Conservation (phyloP, 2,888 invertebrate genomes). For the Lagria hirta region DNA sequence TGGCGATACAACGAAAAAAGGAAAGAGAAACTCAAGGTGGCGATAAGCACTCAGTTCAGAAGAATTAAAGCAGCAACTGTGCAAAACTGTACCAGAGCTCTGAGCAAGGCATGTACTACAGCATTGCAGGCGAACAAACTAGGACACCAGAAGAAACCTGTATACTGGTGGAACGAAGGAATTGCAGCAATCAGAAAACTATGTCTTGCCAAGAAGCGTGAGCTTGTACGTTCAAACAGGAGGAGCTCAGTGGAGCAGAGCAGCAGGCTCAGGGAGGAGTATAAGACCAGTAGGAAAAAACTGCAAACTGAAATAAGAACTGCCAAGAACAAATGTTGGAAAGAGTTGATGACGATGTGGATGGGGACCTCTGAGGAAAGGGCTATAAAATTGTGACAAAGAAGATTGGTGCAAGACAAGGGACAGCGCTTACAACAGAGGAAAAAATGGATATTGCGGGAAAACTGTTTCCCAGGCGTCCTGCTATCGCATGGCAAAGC, state of each 20-base stretch:
- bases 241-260: too few species aligned
- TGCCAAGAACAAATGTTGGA: slow-evolving; percentile 2
- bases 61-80: too few species aligned
- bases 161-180: slow-evolving; percentile 9
- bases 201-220: slow-evolving; percentile 3
- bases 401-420: not conserved
- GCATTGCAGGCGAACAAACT: too few species aligned
- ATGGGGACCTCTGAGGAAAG: not conserved
- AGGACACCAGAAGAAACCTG: too few species aligned
- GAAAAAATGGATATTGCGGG: not conserved
- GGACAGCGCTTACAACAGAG: not conserved
- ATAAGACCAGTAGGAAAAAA: not conserved
- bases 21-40: too few species aligned
- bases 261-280: too few species aligned
- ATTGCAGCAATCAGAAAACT: slow-evolving; percentile 6
- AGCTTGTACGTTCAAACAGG: not conserved
- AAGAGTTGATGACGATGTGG: slow-evolving; percentile 1
- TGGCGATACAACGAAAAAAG: too few species aligned
- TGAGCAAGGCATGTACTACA: too few species aligned
- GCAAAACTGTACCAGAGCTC: too few species aligned
- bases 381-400: slow-evolving; percentile 1
- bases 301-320: not conserved
- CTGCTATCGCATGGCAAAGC: not conserved
- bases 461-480: slow-evolving; percentile 1
- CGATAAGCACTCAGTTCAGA: too few species aligned